These are phyloP conservation scores for Periophthalmodon schlosseri DNA, from an alignment of 2,113 vertebrate genomes.

Conservation along the genomic window DNA sequence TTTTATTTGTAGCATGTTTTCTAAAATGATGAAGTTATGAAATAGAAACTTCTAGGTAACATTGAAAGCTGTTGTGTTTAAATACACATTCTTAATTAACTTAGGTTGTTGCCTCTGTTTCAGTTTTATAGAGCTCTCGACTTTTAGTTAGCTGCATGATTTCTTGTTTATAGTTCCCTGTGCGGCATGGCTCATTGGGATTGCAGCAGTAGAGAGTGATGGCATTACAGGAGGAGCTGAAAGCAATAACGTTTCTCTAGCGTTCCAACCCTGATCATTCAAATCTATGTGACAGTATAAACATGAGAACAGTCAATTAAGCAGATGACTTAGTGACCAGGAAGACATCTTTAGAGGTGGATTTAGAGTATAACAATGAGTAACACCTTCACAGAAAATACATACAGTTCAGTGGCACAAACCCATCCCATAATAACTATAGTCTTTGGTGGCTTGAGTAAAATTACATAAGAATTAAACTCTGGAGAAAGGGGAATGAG, in stretches of 20 bases:
- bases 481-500: background rate
- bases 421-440: background rate
- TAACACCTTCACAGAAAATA: background rate
- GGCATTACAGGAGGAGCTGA: background rate
- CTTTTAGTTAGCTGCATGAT: slow-evolving; percentile 13
- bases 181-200: slow-evolving; percentile 19
- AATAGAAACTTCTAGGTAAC: background rate
- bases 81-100: background rate
- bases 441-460: background rate
- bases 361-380: background rate
- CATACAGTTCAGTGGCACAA: background rate
- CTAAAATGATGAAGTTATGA: background rate
- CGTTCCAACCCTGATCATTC: slow-evolving; percentile 5
- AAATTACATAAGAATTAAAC: background rate
- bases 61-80: background rate
- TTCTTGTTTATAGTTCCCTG: slow-evolving; percentile 24
- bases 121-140: slow-evolving; percentile 9
- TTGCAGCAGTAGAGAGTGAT: slow-evolving; percentile 5
- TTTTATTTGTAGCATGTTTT: background rate
- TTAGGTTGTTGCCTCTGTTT: background rate
- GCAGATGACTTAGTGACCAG: slow-evolving; percentile 20
- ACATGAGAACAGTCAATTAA: slow-evolving; percentile 21
- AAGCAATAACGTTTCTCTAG: background rate
- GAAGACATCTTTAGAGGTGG: slow-evolving; percentile 7
- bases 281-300: slow-evolving; percentile 10